A percentile compares a stretch with the other conserved stretches of the same genome.
These are phyloP conservation scores for Lysiphlebus fabarum DNA, from an alignment of 1,140 invertebrate species.

Conservation along the genomic window DNA sequence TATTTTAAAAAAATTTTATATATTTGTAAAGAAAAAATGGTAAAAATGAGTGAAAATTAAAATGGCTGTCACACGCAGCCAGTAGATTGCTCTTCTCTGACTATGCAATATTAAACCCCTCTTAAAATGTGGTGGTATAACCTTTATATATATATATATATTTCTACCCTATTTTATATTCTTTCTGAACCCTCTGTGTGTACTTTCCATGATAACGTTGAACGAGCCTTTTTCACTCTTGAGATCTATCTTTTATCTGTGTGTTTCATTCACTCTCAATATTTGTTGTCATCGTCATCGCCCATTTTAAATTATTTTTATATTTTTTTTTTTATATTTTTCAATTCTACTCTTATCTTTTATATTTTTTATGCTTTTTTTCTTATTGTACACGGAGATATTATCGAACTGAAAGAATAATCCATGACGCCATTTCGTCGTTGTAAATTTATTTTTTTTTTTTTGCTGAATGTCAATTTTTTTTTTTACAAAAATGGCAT, in stretches of 20 bases:
- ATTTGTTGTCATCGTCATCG: neutral
- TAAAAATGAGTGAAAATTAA: slow-evolving; percentile 38
- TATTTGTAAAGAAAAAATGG: slow-evolving; percentile 10
- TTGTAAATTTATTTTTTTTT: neutral
- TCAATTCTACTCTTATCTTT: neutral
- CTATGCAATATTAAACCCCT: slow-evolving; percentile 1
- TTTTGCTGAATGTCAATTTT: neutral
- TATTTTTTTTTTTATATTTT: neutral
- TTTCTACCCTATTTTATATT: neutral
- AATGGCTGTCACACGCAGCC: slow-evolving; percentile 47
- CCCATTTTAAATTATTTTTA: neutral
- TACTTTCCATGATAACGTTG: slow-evolving; percentile 8
- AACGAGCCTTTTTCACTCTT: slow-evolving; percentile 13
- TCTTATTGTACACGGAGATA: neutral
- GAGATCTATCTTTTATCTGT: slow-evolving; percentile 11
- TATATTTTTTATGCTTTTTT: slow-evolving; percentile 1
- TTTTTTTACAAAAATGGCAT: neutral
- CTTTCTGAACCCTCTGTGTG: neutral
- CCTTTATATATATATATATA: neutral
- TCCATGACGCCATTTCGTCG: slow-evolving; percentile 12
- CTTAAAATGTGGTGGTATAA: slow-evolving; percentile 2
- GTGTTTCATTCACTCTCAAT: neutral
- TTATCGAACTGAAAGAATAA: slow-evolving; percentile 11
- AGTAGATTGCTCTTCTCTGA: slow-evolving; percentile 26
- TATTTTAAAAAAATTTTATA: too few species aligned